phyloP scores from a whole-genome alignment of 2,797 vertebrate species.

The Molossus alvarezi region DNA sequence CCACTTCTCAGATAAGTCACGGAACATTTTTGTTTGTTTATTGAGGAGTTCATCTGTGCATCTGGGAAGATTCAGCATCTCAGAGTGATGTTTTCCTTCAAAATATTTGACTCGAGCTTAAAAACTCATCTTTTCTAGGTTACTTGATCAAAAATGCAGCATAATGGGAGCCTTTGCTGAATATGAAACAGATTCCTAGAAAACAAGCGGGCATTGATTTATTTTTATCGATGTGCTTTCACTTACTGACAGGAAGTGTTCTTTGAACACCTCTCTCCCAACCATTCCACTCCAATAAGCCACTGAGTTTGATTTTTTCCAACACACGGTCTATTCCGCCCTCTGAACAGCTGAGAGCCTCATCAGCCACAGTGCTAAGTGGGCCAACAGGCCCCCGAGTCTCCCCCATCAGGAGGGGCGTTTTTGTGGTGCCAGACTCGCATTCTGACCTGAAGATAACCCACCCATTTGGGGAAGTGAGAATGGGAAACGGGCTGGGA shows the following conservation, averaged over 20 bases:
- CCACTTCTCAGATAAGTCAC: not conserved
- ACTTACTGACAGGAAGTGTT: conserved; percentile 83
- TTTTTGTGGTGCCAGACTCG: not conserved
- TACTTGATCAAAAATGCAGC: conserved; percentile 58
- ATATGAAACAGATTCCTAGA: conserved; percentile 85
- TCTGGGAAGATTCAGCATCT: not conserved
- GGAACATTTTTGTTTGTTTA: conserved; percentile 6
- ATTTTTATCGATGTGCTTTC: conserved; percentile 84
- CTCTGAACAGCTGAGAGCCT: conserved; percentile 23
- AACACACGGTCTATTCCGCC: conserved; percentile 28
- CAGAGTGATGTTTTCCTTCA: not conserved
- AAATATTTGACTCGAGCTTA: not conserved
- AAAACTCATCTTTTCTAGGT: conserved; percentile 26
- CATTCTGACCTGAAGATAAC: not conserved
- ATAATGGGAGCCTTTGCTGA: conserved; percentile 76
- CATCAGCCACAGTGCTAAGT: conserved; percentile 37
- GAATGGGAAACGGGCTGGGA: not conserved
- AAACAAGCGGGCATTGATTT: conserved; percentile 83
- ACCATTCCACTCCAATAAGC: conserved; percentile 80
- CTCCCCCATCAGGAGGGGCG: too few relatives aligned
- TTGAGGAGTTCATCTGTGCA: not conserved
- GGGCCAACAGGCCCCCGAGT: not conserved
- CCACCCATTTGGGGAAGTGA: not conserved
- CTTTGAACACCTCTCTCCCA: conserved; percentile 79
- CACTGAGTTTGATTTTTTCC: conserved; percentile 77